Evolutionary conservation across 2,888 invertebrate species (phyloP).

Genomic region (Drosophila siamana): DNA sequence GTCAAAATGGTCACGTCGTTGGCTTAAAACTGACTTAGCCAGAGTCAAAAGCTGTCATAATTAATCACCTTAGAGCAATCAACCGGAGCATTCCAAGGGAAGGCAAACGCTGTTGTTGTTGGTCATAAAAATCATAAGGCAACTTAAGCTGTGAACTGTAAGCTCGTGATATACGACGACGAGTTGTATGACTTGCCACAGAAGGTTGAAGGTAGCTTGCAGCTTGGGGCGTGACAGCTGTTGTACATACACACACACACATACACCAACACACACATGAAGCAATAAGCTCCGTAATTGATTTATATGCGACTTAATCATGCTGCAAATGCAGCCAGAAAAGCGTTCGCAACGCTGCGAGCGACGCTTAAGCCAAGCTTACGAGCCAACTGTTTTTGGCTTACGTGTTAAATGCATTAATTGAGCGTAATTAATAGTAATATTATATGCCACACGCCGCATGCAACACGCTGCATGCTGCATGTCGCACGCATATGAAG

Average conservation of each 20-base stretch:
- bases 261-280: constrained; percentile 9
- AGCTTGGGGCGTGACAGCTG: constrained; percentile 14
- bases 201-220: constrained; percentile 4
- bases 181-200: neutral
- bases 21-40: constrained; percentile 2
- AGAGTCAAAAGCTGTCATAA: constrained; percentile 35
- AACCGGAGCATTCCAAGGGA: constrained; percentile 3
- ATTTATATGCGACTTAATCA: constrained; percentile 68
- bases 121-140: constrained; percentile 47
- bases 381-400: neutral
- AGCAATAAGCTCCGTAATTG: constrained; percentile 62
- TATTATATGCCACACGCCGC: constrained; percentile 27
- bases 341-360: neutral
- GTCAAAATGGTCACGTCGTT: constrained; percentile 1
- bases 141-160: constrained; percentile 33
- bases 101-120: constrained; percentile 4
- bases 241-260: constrained; percentile 15
- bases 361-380: neutral
- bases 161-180: constrained; percentile 4
- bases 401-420: constrained; percentile 49
- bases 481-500: neutral
- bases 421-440: constrained; percentile 61
- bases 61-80: constrained; percentile 57
- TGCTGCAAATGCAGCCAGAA: constrained; percentile 34
- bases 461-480: neutral